phyloP scores from a whole-genome alignment of 2,888 invertebrate species.

The Spialia ferax region DNA sequence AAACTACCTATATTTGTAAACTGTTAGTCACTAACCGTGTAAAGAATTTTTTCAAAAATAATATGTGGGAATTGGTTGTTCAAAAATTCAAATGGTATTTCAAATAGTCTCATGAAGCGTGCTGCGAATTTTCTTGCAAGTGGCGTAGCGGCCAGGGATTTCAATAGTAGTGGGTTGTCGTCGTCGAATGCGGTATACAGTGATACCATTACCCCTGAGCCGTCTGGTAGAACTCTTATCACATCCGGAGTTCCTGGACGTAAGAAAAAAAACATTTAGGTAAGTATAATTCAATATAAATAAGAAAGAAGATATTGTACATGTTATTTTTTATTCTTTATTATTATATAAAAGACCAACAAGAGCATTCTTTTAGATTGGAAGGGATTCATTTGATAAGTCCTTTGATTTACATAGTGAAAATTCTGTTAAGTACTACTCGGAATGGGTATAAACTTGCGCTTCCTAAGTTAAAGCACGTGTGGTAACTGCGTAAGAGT shows the following conservation, averaged over 20 bases:
- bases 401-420: too few species aligned
- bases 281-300: too few species aligned
- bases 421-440: too few species aligned
- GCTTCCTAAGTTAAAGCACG: too few species aligned
- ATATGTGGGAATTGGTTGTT: conserved; percentile 89
- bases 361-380: too few species aligned
- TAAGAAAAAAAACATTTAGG: neutral
- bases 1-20: too few species aligned
- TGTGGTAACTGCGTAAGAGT: too few species aligned
- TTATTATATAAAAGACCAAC: too few species aligned
- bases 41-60: conserved; percentile 87
- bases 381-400: too few species aligned
- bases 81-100: conserved; percentile 88
- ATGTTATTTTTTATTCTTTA: too few species aligned
- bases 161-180: conserved; percentile 84
- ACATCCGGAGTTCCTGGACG: conserved; percentile 89
- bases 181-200: conserved; percentile 85
- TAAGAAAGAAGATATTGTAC: too few species aligned
- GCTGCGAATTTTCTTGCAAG: conserved; percentile 88
- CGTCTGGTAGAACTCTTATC: conserved; percentile 81
- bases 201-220: conserved; percentile 89
- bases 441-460: too few species aligned
- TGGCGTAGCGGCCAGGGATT: conserved; percentile 88
- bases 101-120: conserved; percentile 86
- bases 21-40: conserved; percentile 86